phyloP scores from a whole-genome alignment of 2,888 invertebrate genomes.

The Isoperla grammatica region DNA sequence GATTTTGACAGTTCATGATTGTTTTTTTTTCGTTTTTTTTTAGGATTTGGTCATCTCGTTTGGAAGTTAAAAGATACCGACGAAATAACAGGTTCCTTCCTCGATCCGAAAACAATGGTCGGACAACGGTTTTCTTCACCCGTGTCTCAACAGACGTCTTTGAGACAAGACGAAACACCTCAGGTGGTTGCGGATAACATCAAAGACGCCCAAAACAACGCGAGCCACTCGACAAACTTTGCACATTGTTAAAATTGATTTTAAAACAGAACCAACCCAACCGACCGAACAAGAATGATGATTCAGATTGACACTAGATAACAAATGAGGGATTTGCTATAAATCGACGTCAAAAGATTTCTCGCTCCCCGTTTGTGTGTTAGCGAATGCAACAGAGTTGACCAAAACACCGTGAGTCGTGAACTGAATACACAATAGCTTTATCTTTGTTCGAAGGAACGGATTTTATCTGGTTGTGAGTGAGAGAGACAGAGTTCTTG shows the following conservation, averaged over 20 bases:
- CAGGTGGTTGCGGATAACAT: conserved; percentile 1
- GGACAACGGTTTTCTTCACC: background rate
- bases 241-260: conserved; percentile 19
- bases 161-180: conserved; percentile 1
- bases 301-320: conserved; percentile 9
- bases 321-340: background rate
- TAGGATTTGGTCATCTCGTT: conserved; percentile 5
- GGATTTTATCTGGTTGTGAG: too few species aligned
- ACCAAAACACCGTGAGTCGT: too few species aligned
- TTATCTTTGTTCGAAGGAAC: too few species aligned
- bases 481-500: too few species aligned
- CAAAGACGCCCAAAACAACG: background rate
- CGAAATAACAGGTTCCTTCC: conserved; percentile 6
- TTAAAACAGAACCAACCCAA: background rate
- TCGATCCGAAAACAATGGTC: background rate
- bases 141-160: conserved; percentile 3
- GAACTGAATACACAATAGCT: too few species aligned
- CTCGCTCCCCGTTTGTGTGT: too few species aligned
- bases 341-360: too few species aligned
- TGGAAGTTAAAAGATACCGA: conserved; percentile 1
- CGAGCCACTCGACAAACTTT: conserved; percentile 6
- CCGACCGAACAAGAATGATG: conserved; percentile 8
- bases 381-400: too few species aligned
- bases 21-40: background rate
- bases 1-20: background rate